Conservation (phyloP, 53 echinoderm and acorn worm species). For the Holothuria leucospilota region DNA sequence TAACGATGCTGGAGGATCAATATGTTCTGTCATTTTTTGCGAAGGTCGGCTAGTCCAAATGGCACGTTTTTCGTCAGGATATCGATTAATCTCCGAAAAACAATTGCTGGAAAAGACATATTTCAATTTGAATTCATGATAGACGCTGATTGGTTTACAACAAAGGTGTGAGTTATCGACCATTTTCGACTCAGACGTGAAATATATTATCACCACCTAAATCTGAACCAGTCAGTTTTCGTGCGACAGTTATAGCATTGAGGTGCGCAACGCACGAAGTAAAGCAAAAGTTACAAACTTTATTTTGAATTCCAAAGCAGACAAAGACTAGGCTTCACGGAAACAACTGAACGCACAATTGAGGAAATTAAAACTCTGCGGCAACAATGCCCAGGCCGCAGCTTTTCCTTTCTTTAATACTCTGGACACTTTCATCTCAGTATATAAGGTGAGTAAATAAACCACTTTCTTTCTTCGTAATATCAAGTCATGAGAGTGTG, state of each 20-base stretch:
- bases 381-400: constrained; percentile 40
- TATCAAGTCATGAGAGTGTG: too few relatives aligned
- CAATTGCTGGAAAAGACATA: too few relatives aligned
- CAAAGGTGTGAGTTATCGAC: constrained; percentile 15
- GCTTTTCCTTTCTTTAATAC: not conserved
- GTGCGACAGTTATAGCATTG: not conserved
- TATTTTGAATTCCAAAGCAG: not conserved
- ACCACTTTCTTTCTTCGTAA: too few relatives aligned
- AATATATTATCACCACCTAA: constrained; percentile 12
- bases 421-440: constrained; percentile 31
- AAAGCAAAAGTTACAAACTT: constrained; percentile 1
- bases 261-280: constrained; percentile 1
- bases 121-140: too few relatives aligned
- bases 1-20: not conserved
- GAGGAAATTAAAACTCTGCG: not conserved
- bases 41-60: not conserved
- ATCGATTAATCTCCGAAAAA: not conserved
- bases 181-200: not conserved
- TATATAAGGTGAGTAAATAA: not conserved
- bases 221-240: not conserved
- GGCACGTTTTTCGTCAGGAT: constrained; percentile 6
- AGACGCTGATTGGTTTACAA: too few relatives aligned
- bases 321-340: constrained; percentile 16
- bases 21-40: constrained; percentile 14
- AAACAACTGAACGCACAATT: constrained; percentile 12